Base-by-base conservation (phyloP, 1,140 invertebrate species). In the Glossosoma conforme region DNA sequence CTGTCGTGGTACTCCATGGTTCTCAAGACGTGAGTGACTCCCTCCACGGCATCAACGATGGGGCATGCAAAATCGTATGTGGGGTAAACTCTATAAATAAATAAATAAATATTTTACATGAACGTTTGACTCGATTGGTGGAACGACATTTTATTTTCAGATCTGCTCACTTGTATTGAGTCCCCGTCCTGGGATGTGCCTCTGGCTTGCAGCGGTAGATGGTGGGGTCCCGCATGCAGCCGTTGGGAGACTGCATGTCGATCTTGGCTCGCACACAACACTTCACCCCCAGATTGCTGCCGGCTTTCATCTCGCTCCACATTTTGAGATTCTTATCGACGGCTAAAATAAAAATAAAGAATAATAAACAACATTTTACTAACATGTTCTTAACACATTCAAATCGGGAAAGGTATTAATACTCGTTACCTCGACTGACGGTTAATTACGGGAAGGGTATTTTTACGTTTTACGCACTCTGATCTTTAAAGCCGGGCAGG, bases 21-120 rank as follows among this genome's bases (percentile, higher is more conserved):
- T 51, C 97, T 79, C 25, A 99, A 72, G 3, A 94, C 92, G 68
- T 99, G 97, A 0, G 97, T 99, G 4, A 99, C 94, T 47, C 87
- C 88, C 77, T 99, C 97, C 37, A 98, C 78, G 38, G 91, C 87
- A 71, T 99, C 97, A 2, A 99, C 96, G 64, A 99, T 97, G 2
- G 97, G 97, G 71, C 97, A 99, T 1, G 97, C 95, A 78, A 99
- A 99, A 75, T 99, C 97, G 65, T 99, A 99, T 0, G 97, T 99
- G 19, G 97, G 97, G 75, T 99, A 99, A 2, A 97, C 95, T 63
- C 93, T 97, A 65, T 2, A 52, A 49, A 36, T 18, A 36, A 21
- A 17, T 52, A 18, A 54, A 21, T 6, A 17, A 52, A 14, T 14
- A 57, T 28, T 38, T 30, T n/a, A 52, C 33, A 43, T 32, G 13